phyloP scores from a whole-genome alignment of 2,113 vertebrate genomes.

The Gnathonemus echidnorhynchus region DNA sequence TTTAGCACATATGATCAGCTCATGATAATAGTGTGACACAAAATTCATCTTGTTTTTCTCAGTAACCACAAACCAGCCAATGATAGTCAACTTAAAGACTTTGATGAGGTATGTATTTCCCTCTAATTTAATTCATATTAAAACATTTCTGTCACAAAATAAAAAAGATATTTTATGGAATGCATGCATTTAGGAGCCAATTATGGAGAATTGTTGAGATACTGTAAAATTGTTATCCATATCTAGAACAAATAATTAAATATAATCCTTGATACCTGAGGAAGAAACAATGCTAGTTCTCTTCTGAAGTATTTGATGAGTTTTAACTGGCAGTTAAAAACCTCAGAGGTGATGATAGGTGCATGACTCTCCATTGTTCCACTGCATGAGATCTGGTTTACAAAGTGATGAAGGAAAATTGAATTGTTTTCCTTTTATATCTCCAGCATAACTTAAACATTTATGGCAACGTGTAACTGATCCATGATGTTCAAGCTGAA shows the following conservation, averaged over 20 bases:
- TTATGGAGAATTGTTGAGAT: too few relatives aligned
- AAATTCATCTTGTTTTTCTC: background rate
- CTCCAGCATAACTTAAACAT: background rate
- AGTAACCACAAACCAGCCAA: background rate
- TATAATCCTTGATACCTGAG: background rate
- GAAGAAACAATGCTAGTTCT: background rate
- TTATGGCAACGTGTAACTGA: slow-evolving; percentile 4
- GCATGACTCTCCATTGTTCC: too few relatives aligned
- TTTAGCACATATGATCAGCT: background rate
- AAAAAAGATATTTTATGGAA: too few relatives aligned
- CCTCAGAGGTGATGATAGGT: background rate
- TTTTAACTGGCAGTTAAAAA: background rate
- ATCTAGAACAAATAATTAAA: background rate
- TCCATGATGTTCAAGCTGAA: background rate
- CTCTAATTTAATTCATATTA: background rate
- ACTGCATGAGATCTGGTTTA: background rate
- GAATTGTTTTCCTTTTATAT: background rate
- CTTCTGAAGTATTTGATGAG: background rate
- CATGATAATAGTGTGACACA: background rate
- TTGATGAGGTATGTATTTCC: background rate
- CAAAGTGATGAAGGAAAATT: background rate
- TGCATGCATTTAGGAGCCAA: background rate
- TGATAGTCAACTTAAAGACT: background rate
- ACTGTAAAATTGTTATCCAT: too few relatives aligned
- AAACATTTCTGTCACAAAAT: too few relatives aligned